Evolutionary conservation across 1,140 invertebrate species (phyloP), one percentile per base, ranked within the genome.

Genomic region (Diorhabda carinulata): DNA sequence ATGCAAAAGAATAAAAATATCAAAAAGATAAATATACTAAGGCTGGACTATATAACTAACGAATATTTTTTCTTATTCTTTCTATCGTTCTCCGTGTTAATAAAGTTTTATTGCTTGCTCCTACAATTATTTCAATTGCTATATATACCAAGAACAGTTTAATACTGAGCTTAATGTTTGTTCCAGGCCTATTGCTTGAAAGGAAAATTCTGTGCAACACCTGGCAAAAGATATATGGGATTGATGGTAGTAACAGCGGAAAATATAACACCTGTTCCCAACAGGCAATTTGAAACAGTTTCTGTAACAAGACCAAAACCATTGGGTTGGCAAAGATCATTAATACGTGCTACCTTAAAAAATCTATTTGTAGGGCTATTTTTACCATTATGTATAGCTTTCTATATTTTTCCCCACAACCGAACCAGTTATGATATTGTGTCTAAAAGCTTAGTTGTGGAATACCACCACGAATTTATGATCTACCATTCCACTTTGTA

Each of bases 151-250:
- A n/a, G 41, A 61, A 4, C 9, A 41, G 4, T 61, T 25, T 25
- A 43, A 64, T 8, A 10, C 5, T 42, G 41, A 58, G 4, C 7
- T 45, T 47, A n/a, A 64, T 25, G 47, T 60, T 57, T 9, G 8
- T 71, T 68, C 25, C 76, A 92, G 90, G 86, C 88, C 45, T 81
- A 87, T 61, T 91, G 88, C 82, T 79, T 91, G 59, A 83, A 84
- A 57, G 82, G 84, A 69, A 87, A 86, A 3, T 90, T 91, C 45
- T 94, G 93, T 7, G 91, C 93, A 7, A 96, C 94, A 44, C 93
- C 93, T 1, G 94, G 94, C 2, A 97, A 97, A 83, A 87, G 87
- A 5, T 76, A 95, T 40, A 87, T 97, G 83, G 90, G 92, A 8
- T 82, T 97, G 8, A 84, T 89, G 61, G 92, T 97, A 0, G 87